Evolutionary conservation across 2,113 vertebrate species (phyloP).

Genomic region (Epinephelus moara): DNA sequence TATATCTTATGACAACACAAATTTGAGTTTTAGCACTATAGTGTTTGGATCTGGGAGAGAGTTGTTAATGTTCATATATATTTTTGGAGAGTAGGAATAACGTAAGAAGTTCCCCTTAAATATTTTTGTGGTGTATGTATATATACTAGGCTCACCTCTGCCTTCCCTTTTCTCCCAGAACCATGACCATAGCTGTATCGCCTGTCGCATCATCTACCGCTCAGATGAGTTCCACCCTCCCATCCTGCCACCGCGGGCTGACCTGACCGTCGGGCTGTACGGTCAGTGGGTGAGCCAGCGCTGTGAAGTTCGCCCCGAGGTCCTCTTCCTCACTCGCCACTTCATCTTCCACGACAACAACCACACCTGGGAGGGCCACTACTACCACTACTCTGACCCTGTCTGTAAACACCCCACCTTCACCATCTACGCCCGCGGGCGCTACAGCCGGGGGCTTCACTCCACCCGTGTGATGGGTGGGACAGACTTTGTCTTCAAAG

Average conservation of each 20-base stretch:
- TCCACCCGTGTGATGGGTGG: constrained; percentile 92
- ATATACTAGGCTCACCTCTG: neutral
- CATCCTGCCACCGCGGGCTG: constrained; percentile 89
- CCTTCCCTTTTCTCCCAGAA: constrained; percentile 83
- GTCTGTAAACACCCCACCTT: constrained; percentile 97
- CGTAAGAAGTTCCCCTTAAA: no score
- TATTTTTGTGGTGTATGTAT: neutral
- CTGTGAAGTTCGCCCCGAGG: constrained; percentile 95
- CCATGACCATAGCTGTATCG: constrained; percentile 89
- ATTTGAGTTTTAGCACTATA: no score
- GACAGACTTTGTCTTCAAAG: constrained; percentile 97
- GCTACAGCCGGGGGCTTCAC: constrained; percentile 92
- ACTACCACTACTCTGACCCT: constrained; percentile 97
- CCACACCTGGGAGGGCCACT: constrained; percentile 97
- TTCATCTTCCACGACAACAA: constrained; percentile 97
- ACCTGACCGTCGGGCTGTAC: constrained; percentile 90
- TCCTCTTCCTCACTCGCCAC: constrained; percentile 96
- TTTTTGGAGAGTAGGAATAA: no score
- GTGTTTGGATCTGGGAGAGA: no score
- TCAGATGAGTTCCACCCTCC: constrained; percentile 93
- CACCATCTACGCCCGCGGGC: constrained; percentile 94
- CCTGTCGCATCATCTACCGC: constrained; percentile 91
- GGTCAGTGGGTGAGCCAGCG: constrained; percentile 98
- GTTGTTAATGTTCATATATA: no score
- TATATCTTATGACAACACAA: no score